Percentiles rank a stretch among this genome's conserved stretches.
Evolutionary conservation across 2,888 invertebrate species (phyloP).

Genomic region (Lordiphosa andalusiaca): DNA sequence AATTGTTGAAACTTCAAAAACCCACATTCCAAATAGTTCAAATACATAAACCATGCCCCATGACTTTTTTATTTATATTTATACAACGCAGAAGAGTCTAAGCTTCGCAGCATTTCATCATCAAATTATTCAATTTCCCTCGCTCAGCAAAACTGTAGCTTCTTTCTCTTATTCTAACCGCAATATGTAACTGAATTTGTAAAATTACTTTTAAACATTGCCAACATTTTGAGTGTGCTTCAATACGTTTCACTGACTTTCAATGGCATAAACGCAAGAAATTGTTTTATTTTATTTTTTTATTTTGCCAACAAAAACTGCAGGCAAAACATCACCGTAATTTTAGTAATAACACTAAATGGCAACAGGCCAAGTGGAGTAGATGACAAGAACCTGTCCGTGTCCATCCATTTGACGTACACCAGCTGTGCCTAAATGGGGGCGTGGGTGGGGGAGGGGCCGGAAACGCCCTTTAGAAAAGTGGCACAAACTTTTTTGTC

Average conservation of each 20-base stretch:
- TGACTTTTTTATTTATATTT: no score
- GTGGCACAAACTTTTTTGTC: conserved; percentile 17
- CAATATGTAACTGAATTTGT: no score
- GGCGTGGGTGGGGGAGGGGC: not conserved
- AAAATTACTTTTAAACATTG: not conserved
- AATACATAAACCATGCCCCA: no score
- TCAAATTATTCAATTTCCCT: no score
- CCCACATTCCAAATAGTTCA: no score
- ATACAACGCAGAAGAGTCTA: no score
- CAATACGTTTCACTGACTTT: conserved; percentile 24
- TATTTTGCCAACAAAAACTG: conserved; percentile 9
- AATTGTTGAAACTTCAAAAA: no score
- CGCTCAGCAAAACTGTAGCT: no score
- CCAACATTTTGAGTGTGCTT: not conserved
- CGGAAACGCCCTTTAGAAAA: conserved; percentile 12
- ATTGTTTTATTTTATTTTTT: no score
- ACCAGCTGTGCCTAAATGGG: conserved; percentile 23
- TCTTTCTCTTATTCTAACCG: no score
- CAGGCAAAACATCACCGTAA: conserved; percentile 19
- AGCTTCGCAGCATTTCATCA: no score
- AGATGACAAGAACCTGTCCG: conserved; percentile 16
- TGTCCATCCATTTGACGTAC: conserved; percentile 20
- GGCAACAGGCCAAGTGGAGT: conserved; percentile 6
- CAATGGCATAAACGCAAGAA: conserved; percentile 19
- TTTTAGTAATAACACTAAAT: conserved; percentile 26